Evolutionary conservation across 2,888 invertebrate genomes (phyloP).

Genomic region (Balanococcus diminutus): DNA sequence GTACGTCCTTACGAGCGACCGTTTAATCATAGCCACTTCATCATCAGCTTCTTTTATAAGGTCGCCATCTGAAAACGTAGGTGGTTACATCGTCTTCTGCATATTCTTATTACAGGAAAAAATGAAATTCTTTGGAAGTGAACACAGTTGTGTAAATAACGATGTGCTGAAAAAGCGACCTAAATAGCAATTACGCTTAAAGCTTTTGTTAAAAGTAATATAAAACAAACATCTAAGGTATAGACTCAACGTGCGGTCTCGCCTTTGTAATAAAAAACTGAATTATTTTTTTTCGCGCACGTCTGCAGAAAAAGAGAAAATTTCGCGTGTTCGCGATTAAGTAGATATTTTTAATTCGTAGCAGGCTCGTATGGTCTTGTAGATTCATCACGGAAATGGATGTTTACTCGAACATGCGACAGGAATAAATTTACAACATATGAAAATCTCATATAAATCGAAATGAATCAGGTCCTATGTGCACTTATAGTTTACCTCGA

Average conservation of each 20-base stretch:
- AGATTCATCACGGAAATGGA: neutral
- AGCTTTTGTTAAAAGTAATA: constrained; percentile 4
- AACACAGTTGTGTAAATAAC: neutral
- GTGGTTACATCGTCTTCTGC: too few relatives aligned
- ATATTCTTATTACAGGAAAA: too few relatives aligned
- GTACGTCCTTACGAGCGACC: too few relatives aligned
- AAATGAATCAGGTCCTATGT: neutral
- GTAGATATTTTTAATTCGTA: constrained; percentile 8
- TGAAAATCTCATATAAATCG: neutral
- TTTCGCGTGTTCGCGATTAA: constrained; percentile 3
- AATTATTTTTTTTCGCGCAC: constrained; percentile 6
- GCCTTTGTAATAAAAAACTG: neutral
- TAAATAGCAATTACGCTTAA: constrained; percentile 22
- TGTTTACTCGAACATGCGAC: constrained; percentile 15
- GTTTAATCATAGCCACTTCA: too few relatives aligned
- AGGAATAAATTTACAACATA: neutral
- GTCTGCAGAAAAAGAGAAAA: neutral
- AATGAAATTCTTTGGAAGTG: neutral
- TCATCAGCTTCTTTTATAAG: too few relatives aligned
- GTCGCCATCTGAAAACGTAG: too few relatives aligned
- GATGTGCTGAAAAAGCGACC: neutral
- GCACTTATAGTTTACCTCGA: neutral
- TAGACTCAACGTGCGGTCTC: neutral
- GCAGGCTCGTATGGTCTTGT: neutral
- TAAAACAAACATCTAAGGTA: constrained; percentile 29